phyloP scores from a whole-genome alignment of 1,140 invertebrate genomes.

The Diprion similis region DNA sequence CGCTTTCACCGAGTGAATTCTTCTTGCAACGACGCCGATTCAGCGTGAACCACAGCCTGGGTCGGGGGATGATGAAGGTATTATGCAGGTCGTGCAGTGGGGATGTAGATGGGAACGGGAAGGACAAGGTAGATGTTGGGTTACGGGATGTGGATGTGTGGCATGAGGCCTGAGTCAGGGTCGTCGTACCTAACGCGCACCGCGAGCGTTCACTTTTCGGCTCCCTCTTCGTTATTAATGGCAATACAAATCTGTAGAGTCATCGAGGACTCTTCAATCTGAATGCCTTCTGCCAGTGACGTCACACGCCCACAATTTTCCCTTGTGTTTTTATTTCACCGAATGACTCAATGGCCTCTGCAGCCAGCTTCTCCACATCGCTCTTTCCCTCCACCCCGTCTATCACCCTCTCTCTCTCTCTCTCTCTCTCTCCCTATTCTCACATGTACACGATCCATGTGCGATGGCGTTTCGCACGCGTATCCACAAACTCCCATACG shows the following conservation, averaged over 20 bases:
- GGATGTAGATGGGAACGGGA: too few species aligned
- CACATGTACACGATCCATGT: neutral
- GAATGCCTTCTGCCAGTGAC: conserved; percentile 62
- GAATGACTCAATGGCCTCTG: conserved; percentile 59
- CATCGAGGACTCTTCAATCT: conserved; percentile 61
- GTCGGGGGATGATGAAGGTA: too few species aligned
- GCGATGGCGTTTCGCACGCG: too few species aligned
- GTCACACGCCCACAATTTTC: conserved; percentile 45
- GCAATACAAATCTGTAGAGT: conserved; percentile 63
- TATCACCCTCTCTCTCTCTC: conserved; percentile 26
- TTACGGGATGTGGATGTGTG: too few species aligned
- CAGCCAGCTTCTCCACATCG: conserved; percentile 26
- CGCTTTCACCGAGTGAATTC: too few species aligned
- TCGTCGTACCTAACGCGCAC: neutral
- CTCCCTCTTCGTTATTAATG: conserved; percentile 54
- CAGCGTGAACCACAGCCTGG: too few species aligned
- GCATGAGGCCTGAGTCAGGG: neutral
- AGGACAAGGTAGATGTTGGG: too few species aligned
- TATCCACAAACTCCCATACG: neutral
- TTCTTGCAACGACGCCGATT: too few species aligned
- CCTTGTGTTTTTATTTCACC: conserved; percentile 57
- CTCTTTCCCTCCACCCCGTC: conserved; percentile 20
- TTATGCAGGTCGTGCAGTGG: too few species aligned
- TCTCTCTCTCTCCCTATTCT: conserved; percentile 21
- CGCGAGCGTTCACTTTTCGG: neutral